Evolutionary conservation across 2,797 vertebrate genomes (phyloP).

Genomic region (Acanthornis magna): DNA sequence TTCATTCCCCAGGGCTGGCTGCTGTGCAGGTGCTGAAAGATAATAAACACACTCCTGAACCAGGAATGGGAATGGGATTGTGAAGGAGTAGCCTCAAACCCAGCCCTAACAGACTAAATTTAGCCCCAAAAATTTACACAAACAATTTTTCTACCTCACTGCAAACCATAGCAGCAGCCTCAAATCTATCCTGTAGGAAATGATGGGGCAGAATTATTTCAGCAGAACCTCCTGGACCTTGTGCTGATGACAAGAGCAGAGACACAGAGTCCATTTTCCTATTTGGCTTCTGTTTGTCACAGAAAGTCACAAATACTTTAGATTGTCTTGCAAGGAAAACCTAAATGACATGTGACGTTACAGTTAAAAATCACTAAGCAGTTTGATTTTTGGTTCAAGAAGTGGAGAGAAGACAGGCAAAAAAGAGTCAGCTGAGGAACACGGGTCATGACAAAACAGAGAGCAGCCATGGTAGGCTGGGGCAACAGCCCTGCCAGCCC

Average conservation of each 20-base stretch:
- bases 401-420: background rate
- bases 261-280: background rate
- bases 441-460: fast-evolving
- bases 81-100: background rate
- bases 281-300: background rate
- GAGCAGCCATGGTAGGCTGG: background rate
- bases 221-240: background rate
- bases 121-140: background rate
- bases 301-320: background rate
- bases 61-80: background rate
- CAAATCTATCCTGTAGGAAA: background rate
- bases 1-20: background rate
- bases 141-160: background rate
- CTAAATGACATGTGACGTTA: background rate
- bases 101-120: background rate
- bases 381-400: background rate
- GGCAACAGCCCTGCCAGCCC: background rate
- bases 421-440: background rate
- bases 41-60: background rate
- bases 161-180: background rate
- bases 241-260: background rate
- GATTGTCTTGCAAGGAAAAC: background rate
- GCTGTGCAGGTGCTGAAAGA: background rate
- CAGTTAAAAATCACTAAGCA: background rate
- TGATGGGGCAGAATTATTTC: background rate